Base-by-base conservation (phyloP, 2,797 vertebrate genomes). In the Mastacembelus armatus region DNA sequence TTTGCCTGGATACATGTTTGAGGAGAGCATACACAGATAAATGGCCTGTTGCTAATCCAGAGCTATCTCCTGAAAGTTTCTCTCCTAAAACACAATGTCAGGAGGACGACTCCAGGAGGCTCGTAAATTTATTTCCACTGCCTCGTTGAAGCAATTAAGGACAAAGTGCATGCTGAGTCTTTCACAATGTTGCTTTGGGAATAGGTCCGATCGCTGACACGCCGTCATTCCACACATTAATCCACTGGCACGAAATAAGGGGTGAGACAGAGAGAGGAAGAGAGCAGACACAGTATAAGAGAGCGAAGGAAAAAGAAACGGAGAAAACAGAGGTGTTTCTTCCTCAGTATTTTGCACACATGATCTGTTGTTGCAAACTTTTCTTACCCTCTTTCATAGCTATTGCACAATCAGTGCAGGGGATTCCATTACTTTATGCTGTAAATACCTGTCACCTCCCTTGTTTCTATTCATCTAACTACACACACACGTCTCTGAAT, bases 151-250 rank as follows among this genome's bases (percentile, higher is more conserved):
- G 85, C 80, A 86, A 86, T 90, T 80, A 68, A 65, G 81, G 80
- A 87, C 86, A 89, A 86, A 91, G 90, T 89, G 81, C 82, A 71
- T 11, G 67, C 82, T 29, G 65, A 74, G 80, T 64, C 70, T 91
- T 91, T 90, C 78, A 86, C 77, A 87, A 85, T 45, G 80, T 26
- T 79, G 74, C 84, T 80, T 66, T 82, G 86, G 83, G 77, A 87
- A 81, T 63, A 39, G 49, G 60, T 86, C 69, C n/a, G 57, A 90
- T 86, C 83, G 63, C 80, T 51, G 83, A 88, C 73, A 67, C 27
- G 26, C 77, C 74, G 85, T 85, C 85, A 80, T 88, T 84, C 74
- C 77, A 58, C 74, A 74, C 70, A 77, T 69, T 64, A 75, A 80
- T 78, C 66, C 16, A 30, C 52, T 78, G 82, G 71, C 71, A 76